phyloP scores from a whole-genome alignment of 23 tunicate genomes.

The Halocynthia roretzi region DNA sequence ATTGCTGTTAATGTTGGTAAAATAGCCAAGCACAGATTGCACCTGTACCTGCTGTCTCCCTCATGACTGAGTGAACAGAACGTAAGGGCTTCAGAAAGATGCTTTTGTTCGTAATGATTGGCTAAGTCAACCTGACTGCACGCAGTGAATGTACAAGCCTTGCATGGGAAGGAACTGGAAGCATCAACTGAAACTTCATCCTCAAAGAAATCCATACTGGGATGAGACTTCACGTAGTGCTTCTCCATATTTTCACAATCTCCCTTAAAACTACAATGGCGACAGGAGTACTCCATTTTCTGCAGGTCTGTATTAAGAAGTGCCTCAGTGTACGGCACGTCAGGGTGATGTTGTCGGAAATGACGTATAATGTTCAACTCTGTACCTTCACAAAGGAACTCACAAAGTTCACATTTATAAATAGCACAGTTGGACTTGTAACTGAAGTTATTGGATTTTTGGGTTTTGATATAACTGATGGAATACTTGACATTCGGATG shows the following conservation, averaged over 20 bases:
- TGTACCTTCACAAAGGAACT: background rate
- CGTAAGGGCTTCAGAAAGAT: background rate
- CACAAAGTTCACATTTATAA: constrained; percentile 9
- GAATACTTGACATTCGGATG: too few relatives aligned
- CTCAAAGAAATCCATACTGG: background rate
- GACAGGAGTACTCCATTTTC: constrained; percentile 1
- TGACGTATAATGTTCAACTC: background rate
- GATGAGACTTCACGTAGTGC: constrained; percentile 6
- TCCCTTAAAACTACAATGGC: background rate
- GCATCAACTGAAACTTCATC: background rate
- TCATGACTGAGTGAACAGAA: background rate
- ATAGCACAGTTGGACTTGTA: too few relatives aligned
- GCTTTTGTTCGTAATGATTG: background rate
- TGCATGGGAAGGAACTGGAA: background rate
- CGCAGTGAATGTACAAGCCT: background rate
- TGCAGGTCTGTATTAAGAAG: background rate
- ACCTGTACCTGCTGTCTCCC: background rate
- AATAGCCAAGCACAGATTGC: background rate
- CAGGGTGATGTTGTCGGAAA: constrained; percentile 2
- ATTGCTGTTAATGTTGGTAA: background rate
- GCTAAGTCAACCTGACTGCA: constrained; percentile 1
- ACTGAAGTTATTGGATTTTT: too few relatives aligned
- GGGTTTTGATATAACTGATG: too few relatives aligned
- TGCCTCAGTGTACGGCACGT: background rate
- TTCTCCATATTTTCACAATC: constrained; percentile 7